Percentiles rank a stretch among this genome's conserved stretches.
Evolutionary conservation across 2,113 vertebrate genomes (phyloP).

Genomic region (Chitala chitala): DNA sequence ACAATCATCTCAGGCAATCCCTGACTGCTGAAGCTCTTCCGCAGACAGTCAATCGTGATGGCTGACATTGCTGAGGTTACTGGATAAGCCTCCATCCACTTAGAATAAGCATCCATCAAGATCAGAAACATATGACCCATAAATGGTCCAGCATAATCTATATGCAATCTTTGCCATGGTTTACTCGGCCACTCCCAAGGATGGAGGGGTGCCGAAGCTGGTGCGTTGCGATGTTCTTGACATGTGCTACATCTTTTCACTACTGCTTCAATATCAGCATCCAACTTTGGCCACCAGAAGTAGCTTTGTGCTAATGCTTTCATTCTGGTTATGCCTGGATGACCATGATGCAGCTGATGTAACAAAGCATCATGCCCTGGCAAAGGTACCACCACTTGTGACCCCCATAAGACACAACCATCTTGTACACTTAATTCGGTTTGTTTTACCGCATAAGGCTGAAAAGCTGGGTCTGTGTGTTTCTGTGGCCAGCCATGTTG

Average conservation of each 20-base stretch:
- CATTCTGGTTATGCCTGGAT: too few relatives aligned
- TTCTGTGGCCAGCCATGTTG: too few relatives aligned
- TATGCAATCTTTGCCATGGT: conserved; percentile 24
- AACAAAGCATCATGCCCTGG: too few relatives aligned
- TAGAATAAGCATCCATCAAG: conserved; percentile 27
- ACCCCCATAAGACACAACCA: too few relatives aligned
- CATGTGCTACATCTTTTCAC: conserved; percentile 11
- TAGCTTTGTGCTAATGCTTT: conserved; percentile 20
- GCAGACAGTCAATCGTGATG: conserved; percentile 18
- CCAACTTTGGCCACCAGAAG: conserved; percentile 17
- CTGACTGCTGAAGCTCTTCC: conserved; percentile 21
- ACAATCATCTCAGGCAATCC: conserved; percentile 16
- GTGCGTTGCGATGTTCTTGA: conserved; percentile 14
- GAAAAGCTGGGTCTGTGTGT: too few relatives aligned
- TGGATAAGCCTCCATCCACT: conserved; percentile 26
- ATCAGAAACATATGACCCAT: conserved; percentile 21
- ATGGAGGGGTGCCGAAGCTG: too few relatives aligned
- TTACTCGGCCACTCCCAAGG: conserved; percentile 14
- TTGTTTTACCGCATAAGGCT: too few relatives aligned
- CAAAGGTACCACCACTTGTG: too few relatives aligned
- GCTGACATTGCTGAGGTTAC: conserved; percentile 17
- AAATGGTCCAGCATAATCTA: too few relatives aligned
- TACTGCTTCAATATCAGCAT: too few relatives aligned
- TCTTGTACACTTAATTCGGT: too few relatives aligned
- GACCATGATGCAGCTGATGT: too few relatives aligned